Percentiles rank a stretch among this genome's conserved stretches.
Conservation (phyloP, 2,113 vertebrate genomes). For the Pterophyllum scalare region DNA sequence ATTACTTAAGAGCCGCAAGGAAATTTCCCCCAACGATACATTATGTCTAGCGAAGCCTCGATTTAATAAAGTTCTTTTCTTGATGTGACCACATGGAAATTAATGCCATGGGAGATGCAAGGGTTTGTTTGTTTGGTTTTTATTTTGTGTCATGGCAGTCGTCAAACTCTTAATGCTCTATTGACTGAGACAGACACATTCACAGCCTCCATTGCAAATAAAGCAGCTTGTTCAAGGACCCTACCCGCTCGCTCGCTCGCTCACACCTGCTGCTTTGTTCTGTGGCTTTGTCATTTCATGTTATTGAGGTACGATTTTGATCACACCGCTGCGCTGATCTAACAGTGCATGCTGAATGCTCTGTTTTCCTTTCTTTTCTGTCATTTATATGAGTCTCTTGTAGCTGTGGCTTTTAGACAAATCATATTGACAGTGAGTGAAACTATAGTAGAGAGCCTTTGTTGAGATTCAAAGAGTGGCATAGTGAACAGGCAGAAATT, state of each 20-base stretch:
- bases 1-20: not conserved
- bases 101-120: not conserved
- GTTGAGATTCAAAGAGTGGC: not conserved
- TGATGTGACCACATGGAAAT: not conserved
- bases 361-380: not conserved
- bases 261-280: constrained; percentile 49
- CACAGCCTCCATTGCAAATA: constrained; percentile 8
- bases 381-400: not conserved
- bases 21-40: not conserved
- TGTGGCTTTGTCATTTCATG: constrained; percentile 25
- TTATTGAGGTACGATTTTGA: not conserved
- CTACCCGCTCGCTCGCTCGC: not conserved
- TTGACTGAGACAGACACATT: constrained; percentile 19
- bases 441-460: not conserved
- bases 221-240: constrained; percentile 18
- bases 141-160: not conserved
- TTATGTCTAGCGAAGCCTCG: not conserved
- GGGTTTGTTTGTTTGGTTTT: not conserved
- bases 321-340: not conserved
- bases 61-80: not conserved
- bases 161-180: not conserved
- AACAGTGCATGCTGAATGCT: not conserved
- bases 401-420: not conserved
- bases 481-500: not conserved
- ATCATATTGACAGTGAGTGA: constrained; percentile 3